phyloP scores from a whole-genome alignment of 2,113 vertebrate genomes.

The Hemiprocne comata region DNA sequence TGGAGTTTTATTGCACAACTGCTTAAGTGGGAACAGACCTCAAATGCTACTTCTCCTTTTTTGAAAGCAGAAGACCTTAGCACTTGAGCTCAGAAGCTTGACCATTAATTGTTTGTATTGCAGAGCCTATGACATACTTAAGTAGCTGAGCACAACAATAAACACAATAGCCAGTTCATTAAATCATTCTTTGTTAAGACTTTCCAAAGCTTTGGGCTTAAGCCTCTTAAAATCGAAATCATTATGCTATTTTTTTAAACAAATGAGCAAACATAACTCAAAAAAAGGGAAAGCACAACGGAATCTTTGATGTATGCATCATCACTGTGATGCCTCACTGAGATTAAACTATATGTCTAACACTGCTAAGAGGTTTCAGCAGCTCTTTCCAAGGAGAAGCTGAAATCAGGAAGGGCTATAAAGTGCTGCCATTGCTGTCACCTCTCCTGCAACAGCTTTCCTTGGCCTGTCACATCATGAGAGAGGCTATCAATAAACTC shows the following conservation, averaged over 20 bases:
- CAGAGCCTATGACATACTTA: conserved; percentile 66
- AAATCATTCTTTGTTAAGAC: conserved; percentile 71
- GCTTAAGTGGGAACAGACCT: conserved; percentile 62
- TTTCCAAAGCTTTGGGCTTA: conserved; percentile 60
- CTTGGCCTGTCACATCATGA: conserved; percentile 45
- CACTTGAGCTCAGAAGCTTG: conserved; percentile 62
- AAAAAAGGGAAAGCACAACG: conserved; percentile 51
- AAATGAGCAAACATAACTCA: conserved; percentile 65
- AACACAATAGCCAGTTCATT: conserved; percentile 66
- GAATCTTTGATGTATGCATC: conserved; percentile 53
- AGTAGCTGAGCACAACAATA: conserved; percentile 69
- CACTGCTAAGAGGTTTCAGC: background rate
- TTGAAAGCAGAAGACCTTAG: conserved; percentile 62
- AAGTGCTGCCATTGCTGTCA: conserved; percentile 44
- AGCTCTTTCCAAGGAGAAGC: conserved; percentile 52
- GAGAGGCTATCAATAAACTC: conserved; percentile 64
- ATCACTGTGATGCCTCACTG: conserved; percentile 40
- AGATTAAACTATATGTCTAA: conserved; percentile 54
- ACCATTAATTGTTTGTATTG: conserved; percentile 71
- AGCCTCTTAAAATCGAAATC: conserved; percentile 67
- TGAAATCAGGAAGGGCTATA: conserved; percentile 36
- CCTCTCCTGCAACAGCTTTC: conserved; percentile 33
- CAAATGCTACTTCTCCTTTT: conserved; percentile 58
- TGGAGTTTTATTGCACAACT: conserved; percentile 47
- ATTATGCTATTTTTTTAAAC: conserved; percentile 61